Evolutionary conservation across 2,888 invertebrate genomes (phyloP).

Genomic region (Arge pagana): DNA sequence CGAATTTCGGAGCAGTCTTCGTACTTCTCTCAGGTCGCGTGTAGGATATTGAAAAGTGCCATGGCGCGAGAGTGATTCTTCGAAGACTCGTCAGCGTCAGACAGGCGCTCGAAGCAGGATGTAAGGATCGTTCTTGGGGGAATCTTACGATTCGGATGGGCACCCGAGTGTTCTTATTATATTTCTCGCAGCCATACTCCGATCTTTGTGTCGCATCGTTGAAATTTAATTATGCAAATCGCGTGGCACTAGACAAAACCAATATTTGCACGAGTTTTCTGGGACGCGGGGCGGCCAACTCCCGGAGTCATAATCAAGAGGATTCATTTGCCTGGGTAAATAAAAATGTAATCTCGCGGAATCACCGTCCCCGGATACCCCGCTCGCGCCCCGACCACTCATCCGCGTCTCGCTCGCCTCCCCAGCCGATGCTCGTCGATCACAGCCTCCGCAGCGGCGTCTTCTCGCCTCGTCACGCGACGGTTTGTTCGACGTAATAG

Average conservation of each 20-base stretch:
- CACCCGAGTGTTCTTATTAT: too few relatives aligned
- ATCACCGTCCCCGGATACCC: conserved; percentile 6
- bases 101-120: too few relatives aligned
- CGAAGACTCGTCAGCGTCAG: too few relatives aligned
- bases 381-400: conserved; percentile 3
- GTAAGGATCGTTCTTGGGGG: too few relatives aligned
- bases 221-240: conserved; percentile 56
- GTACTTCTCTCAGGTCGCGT: too few relatives aligned
- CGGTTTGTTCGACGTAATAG: conserved; percentile 18
- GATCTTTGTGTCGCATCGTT: too few relatives aligned
- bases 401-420: neutral
- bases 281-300: conserved; percentile 36
- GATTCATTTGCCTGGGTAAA: conserved; percentile 47
- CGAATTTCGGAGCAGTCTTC: too few relatives aligned
- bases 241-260: conserved; percentile 50
- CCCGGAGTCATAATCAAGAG: conserved; percentile 45
- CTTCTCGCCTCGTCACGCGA: conserved; percentile 1
- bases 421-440: neutral
- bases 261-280: conserved; percentile 51
- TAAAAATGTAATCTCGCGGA: conserved; percentile 42
- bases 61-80: too few relatives aligned
- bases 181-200: too few relatives aligned
- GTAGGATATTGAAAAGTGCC: too few relatives aligned
- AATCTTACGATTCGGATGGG: too few relatives aligned
- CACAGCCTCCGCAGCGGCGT: neutral